phyloP scores from a whole-genome alignment of 2,113 vertebrate species.

The Petaurus breviceps region DNA sequence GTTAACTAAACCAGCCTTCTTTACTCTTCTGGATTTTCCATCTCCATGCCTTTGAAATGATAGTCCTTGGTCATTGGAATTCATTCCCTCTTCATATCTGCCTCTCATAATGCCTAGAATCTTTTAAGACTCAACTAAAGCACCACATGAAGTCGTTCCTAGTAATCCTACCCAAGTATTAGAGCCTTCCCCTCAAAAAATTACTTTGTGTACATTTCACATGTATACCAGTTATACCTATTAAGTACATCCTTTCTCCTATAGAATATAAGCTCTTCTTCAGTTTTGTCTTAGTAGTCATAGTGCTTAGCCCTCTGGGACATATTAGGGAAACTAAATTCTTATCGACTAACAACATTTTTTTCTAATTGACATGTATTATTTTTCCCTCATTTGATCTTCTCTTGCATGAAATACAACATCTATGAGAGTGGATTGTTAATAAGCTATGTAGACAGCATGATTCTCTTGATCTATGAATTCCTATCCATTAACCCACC shows the following conservation, averaged over 20 bases:
- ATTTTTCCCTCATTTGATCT: not conserved
- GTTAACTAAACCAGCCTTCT: not conserved
- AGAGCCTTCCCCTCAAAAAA: not conserved
- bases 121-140: not conserved
- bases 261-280: not conserved
- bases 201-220: not conserved
- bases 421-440: not conserved
- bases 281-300: not conserved
- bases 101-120: not conserved
- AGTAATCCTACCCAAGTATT: rapidly evolving
- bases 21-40: not conserved
- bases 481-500: not conserved
- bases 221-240: not conserved
- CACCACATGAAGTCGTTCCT: not conserved
- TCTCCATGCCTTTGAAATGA: not conserved
- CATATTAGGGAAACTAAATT: not conserved
- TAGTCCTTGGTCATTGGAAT: not conserved
- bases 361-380: not conserved
- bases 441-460: not conserved
- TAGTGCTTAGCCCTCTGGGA: not conserved
- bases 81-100: not conserved
- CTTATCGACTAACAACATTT: not conserved
- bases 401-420: not conserved
- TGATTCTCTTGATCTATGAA: not conserved
- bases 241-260: not conserved